Conservation (phyloP, 2,888 invertebrate species). For the Lingula anatina region DNA sequence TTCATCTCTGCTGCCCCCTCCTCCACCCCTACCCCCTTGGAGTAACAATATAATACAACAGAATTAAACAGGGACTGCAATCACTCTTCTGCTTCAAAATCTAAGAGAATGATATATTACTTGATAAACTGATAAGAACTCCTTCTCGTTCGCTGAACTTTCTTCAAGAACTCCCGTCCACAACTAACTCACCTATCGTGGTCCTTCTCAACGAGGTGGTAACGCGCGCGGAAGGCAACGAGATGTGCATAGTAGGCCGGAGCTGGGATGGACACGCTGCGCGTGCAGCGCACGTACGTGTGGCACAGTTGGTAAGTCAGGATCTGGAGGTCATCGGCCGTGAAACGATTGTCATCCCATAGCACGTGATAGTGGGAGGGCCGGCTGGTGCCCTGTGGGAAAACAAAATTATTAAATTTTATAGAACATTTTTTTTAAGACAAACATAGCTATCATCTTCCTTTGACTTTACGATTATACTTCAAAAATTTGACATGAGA, state of each 20-base stretch:
- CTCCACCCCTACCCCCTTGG: too few relatives aligned
- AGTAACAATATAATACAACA: too few relatives aligned
- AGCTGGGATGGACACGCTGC: constrained; percentile 96
- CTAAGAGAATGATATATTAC: background rate
- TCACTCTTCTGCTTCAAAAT: too few relatives aligned
- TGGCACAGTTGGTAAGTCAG: constrained; percentile 99
- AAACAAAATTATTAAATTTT: too few relatives aligned
- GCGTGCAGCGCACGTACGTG: constrained; percentile 98
- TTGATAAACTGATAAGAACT: background rate
- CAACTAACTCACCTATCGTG: constrained; percentile 71
- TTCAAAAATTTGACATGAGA: too few relatives aligned
- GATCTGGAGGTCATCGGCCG: constrained; percentile 97
- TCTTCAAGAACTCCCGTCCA: background rate
- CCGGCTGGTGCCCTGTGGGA: constrained; percentile 94
- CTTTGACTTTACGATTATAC: background rate
- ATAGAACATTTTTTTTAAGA: too few relatives aligned
- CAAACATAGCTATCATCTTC: background rate
- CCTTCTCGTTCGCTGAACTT: background rate
- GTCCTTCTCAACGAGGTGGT: constrained; percentile 98
- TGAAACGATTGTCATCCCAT: constrained; percentile 99
- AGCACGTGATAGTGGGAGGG: constrained; percentile 99
- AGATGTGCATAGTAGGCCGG: constrained; percentile 73
- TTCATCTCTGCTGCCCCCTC: too few relatives aligned
- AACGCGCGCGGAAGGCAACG: constrained; percentile 97
- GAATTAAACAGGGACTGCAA: too few relatives aligned